These are phyloP conservation scores for Galerucella nymphaeae DNA, from an alignment of 2,888 invertebrate genomes.

Conservation along the genomic window DNA sequence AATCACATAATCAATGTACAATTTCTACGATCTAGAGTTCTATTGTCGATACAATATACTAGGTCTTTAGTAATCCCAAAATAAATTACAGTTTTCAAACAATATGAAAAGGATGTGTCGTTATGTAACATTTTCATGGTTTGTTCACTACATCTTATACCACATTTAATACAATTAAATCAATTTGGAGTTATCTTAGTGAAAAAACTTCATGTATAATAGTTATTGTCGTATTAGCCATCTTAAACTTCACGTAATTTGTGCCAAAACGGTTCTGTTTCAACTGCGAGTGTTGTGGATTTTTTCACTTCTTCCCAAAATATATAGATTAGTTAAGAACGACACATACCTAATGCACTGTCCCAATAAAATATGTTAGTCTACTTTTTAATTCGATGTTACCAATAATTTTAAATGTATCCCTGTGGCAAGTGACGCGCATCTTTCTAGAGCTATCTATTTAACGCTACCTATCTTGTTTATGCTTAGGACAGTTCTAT, in stretches of 20 bases:
- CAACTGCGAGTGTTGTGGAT: too few relatives aligned
- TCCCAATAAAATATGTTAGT: neutral
- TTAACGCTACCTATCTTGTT: too few relatives aligned
- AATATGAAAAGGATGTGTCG: neutral
- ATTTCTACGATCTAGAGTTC: constrained; percentile 53
- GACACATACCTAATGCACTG: neutral
- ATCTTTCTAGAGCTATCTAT: too few relatives aligned
- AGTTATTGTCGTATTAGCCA: too few relatives aligned
- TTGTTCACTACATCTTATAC: neutral
- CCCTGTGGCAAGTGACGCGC: too few relatives aligned
- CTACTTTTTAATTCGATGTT: neutral
- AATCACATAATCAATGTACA: constrained; percentile 28
- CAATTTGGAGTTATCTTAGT: too few relatives aligned
- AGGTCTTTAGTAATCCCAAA: constrained; percentile 38
- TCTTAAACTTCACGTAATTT: too few relatives aligned
- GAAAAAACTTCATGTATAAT: too few relatives aligned
- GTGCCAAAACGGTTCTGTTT: too few relatives aligned
- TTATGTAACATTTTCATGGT: neutral
- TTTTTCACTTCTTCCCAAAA: neutral
- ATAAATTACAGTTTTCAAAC: constrained; percentile 1
- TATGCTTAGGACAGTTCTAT: too few relatives aligned
- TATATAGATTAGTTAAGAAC: neutral
- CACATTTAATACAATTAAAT: too few relatives aligned
- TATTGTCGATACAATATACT: constrained; percentile 54
- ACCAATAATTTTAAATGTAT: too few relatives aligned